Base-by-base conservation (phyloP, 2,888 invertebrate species). In the Dione vanillae region DNA sequence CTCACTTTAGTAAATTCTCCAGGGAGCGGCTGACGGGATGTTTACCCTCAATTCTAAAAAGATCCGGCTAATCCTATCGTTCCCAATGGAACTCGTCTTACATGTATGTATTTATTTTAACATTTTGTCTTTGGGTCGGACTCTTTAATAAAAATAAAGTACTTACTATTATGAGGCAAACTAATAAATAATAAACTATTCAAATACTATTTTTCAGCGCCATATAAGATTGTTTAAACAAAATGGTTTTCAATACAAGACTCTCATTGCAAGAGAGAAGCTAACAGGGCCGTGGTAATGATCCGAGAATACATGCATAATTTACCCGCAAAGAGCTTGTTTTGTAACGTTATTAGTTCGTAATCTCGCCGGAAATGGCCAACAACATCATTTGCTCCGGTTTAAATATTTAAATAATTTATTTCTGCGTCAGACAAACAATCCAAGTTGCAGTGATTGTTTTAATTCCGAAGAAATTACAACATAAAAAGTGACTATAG, bases 291-390 rank as follows among this genome's bases (percentile, higher is more conserved):
- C 82, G 83, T 80, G 92, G 92, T 93, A 93, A 92, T 93, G 93
- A 92, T 89, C 91, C 93, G 92, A 85, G 86, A 92, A 85, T 87
- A 89, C 86, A 92, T 93, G 92, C 93, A 93, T 93, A 93, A 93
- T 93, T 93, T 91, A 92, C 84, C 85, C 83, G 84, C 89, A 87
- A 89, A 89, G 85, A 89, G 92, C 90, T 90, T 90, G 91, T 90
- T 92, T 89, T 90, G 91, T 92, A 89, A 93, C 91, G 90, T 92
- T 91, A 92, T 93, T 93, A 93, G 92, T 90, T 88, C 83, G 91
- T 91, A 92, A 93, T 93, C 91, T 92, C 89, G 90, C 83, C 85
- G 88, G 87, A 85, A 88, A 89, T 88, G 86, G 88, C 89, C 88
- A 88, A 87, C 88, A 88, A 84, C 90, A 89, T 92, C 89, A 91